Conservation (phyloP, 2,888 invertebrate genomes). For the Zygaena filipendulae region DNA sequence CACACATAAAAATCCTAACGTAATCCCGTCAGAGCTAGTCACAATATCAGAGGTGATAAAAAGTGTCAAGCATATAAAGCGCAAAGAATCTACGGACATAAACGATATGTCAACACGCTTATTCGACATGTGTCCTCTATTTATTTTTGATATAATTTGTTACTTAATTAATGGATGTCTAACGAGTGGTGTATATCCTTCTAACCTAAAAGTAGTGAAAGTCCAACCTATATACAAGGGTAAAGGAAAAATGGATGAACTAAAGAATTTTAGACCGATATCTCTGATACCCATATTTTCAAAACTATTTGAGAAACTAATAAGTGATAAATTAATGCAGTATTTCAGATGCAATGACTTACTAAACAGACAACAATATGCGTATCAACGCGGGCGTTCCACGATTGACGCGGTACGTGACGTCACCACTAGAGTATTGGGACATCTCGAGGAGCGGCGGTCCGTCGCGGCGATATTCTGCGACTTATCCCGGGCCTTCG, state of each 20-base stretch:
- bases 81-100: neutral
- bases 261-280: neutral
- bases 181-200: neutral
- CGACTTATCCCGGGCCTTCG: slow-evolving; percentile 1
- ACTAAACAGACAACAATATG: neutral
- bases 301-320: neutral
- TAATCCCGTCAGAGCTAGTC: too few relatives aligned
- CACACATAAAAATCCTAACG: too few relatives aligned
- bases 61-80: neutral
- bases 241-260: too few relatives aligned
- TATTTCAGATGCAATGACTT: neutral
- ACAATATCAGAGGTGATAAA: neutral
- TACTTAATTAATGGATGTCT: neutral
- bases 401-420: slow-evolving; percentile 1
- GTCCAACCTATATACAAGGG: too few relatives aligned
- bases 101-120: neutral
- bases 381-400: neutral
- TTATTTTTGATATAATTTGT: too few relatives aligned
- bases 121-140: neutral
- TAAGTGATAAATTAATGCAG: neutral
- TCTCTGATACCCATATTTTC: slow-evolving; percentile 1
- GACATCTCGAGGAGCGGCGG: slow-evolving; percentile 1
- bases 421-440: neutral
- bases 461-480: too few relatives aligned
- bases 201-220: neutral